Percentiles rank a stretch among this genome's conserved stretches.
Evolutionary conservation across 2,797 vertebrate species (phyloP).

Genomic region (Sebastes steindachneri): DNA sequence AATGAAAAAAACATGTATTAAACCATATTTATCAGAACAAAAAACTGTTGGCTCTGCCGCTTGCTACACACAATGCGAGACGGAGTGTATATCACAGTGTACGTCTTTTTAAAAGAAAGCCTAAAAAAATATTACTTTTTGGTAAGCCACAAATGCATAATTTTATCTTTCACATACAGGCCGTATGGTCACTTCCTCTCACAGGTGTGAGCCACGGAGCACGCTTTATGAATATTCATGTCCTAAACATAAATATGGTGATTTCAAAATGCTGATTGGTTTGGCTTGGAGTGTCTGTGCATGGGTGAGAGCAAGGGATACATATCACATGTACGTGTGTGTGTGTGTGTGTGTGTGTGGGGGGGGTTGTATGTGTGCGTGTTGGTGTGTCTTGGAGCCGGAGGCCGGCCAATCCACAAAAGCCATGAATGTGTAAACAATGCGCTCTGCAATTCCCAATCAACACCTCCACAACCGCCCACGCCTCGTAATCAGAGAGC

Average conservation of each 20-base stretch:
- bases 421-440: constrained; percentile 80
- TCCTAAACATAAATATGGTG: constrained; percentile 38
- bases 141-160: background rate
- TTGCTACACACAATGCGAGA: too few species aligned
- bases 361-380: background rate
- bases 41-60: too few species aligned
- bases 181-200: background rate
- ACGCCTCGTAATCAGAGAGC: constrained; percentile 73
- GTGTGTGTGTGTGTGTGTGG: background rate
- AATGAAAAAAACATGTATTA: too few species aligned
- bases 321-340: constrained; percentile 17
- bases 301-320: constrained; percentile 3
- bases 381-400: constrained; percentile 10
- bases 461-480: constrained; percentile 77
- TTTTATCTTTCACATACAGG: background rate
- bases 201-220: constrained; percentile 14
- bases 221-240: constrained; percentile 40
- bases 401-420: constrained; percentile 69
- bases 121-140: background rate
- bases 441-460: constrained; percentile 79
- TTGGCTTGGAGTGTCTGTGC: constrained; percentile 24
- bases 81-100: background rate
- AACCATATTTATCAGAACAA: too few species aligned
- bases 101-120: background rate
- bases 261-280: constrained; percentile 56